These are phyloP conservation scores for Zosterops pallidus DNA, from an alignment of 2,113 vertebrate species.

Conservation along the genomic window DNA sequence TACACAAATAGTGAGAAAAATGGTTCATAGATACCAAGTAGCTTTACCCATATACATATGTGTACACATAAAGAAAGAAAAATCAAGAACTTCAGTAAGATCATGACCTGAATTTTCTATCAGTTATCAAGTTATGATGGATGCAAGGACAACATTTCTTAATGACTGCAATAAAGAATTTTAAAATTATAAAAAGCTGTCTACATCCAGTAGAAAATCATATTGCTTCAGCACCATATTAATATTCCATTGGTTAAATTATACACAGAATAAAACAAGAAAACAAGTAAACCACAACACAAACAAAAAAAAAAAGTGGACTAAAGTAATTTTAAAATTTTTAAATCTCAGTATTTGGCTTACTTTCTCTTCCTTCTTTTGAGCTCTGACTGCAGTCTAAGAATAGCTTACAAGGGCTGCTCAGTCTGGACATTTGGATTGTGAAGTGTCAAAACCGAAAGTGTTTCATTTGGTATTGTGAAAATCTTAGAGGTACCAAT, in stretches of 20 bases:
- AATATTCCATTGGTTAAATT: background rate
- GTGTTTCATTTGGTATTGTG: background rate
- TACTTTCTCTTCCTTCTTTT: background rate
- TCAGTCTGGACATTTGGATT: background rate
- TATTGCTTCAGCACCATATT: background rate
- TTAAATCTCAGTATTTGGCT: background rate
- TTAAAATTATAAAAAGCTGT: background rate
- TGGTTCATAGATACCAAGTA: background rate
- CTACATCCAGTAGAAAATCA: background rate
- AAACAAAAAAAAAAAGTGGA: background rate
- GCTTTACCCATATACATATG: background rate
- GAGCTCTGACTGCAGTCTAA: background rate
- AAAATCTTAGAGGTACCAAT: constrained; percentile 27
- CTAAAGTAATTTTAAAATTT: background rate
- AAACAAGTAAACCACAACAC: background rate
- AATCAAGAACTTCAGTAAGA: background rate
- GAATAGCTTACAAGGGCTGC: background rate
- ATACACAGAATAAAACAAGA: background rate
- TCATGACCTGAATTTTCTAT: background rate
- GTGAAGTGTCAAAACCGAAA: background rate
- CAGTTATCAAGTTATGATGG: background rate
- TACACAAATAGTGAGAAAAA: background rate
- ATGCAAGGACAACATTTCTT: background rate
- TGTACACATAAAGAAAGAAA: background rate
- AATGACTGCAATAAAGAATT: background rate